phyloP scores from a whole-genome alignment of 1,140 invertebrate species.

The Macrostomum lignano region DNA sequence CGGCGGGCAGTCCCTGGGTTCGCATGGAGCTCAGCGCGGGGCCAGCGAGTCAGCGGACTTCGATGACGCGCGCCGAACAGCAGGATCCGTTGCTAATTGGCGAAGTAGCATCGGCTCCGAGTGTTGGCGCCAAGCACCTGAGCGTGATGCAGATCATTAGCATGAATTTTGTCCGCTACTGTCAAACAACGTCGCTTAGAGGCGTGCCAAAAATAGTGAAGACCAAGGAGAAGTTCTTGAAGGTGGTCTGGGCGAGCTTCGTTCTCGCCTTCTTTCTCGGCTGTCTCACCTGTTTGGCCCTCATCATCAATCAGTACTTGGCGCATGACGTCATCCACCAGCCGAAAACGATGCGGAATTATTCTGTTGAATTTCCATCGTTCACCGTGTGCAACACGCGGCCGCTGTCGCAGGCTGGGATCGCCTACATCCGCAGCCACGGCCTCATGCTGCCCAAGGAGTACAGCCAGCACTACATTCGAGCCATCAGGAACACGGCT shows the following conservation, averaged over 20 bases:
- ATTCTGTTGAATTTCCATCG: not conserved
- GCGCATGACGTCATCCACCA: conserved; percentile 1
- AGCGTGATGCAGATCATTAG: too few species aligned
- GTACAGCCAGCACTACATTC: too few species aligned
- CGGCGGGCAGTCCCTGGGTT: too few species aligned
- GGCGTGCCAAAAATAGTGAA: conserved; percentile 2
- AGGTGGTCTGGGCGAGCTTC: not conserved
- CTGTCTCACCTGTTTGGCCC: conserved; percentile 1
- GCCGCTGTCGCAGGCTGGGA: not conserved
- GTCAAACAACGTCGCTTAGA: conserved; percentile 1
- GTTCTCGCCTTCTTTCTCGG: conserved; percentile 1
- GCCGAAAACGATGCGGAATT: conserved; percentile 1
- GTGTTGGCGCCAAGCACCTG: too few species aligned
- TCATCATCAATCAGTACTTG: not conserved
- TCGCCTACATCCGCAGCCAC: not conserved
- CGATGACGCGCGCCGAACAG: too few species aligned
- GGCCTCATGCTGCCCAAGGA: too few species aligned
- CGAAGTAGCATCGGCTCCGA: too few species aligned
- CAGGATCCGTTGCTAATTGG: too few species aligned
- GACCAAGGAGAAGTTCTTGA: not conserved
- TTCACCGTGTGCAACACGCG: not conserved
- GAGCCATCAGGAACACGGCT: too few species aligned
- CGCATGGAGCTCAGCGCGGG: too few species aligned
- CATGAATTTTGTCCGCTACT: not conserved
- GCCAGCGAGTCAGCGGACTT: too few species aligned